Base-by-base conservation (phyloP, 2,113 vertebrate species). In the Pithys albifrons region DNA sequence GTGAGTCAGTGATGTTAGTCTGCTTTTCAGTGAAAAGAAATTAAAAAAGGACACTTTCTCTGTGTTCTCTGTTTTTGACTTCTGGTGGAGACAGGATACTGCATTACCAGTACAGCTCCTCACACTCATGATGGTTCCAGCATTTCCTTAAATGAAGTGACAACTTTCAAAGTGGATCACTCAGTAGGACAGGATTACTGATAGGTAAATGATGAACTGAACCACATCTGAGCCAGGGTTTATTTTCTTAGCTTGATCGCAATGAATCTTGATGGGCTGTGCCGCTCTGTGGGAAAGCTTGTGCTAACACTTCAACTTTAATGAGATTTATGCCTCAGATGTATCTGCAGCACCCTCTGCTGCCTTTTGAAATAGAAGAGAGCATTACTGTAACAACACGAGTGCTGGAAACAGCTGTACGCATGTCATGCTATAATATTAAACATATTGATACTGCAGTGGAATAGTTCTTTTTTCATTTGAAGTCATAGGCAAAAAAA, bases 331-430 rank as follows among this genome's bases (percentile, higher is more conserved):
- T 83, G 43, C 25, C 43, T 88, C 89, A 88, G 20, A 82, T 92
- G 86, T 92, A 89, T 96, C 88, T 77, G 61, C 52, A 95, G 95
- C 82, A 79, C 95, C 95, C 96, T 97, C 97, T 97, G 58, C 95
- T 97, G 97, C 91, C n/a, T 88, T 92, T 72, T 61, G 23, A 49
- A 85, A 87, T 52, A 83, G 77, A 49, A n/a, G 66, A 52, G 33
- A 71, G 25, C 45, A 58, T 59, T 77, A 59, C 29, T 71, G 80
- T 41, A 81, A 52, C 1, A 16, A 18, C 43, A 19, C 2, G 20
- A 81, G 64, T 65, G 39, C 39, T 93, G 46, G 19, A 69, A 91
- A 92, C 15, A 81, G 45, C 59, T 57, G 24, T 52, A 22, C 59
- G 22, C 55, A 51, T 88, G 88, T 74, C 35, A 62, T 39, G 1